Conservation (phyloP, 2,888 invertebrate genomes). For the Aromia moschata region DNA sequence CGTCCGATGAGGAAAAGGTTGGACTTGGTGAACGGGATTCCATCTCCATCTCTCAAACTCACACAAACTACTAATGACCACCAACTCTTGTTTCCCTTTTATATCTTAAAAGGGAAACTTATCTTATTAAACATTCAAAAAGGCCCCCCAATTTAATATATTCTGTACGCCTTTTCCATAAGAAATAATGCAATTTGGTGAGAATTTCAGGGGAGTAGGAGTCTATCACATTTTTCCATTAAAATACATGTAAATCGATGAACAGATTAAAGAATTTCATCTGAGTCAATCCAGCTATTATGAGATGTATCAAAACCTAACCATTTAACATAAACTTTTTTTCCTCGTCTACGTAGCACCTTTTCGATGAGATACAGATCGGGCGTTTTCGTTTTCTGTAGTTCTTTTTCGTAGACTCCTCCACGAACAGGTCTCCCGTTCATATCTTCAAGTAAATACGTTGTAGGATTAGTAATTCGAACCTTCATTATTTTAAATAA, state of each 20-base stretch:
- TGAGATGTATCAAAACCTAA: slow-evolving; percentile 42
- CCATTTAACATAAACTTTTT: slow-evolving; percentile 44
- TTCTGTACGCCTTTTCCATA: too few relatives aligned
- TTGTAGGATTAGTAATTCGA: slow-evolving; percentile 47
- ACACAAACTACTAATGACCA: not conserved
- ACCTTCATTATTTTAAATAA: slow-evolving; percentile 51
- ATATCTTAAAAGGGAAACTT: not conserved
- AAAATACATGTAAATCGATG: not conserved
- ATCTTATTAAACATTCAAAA: too few relatives aligned
- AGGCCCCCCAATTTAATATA: too few relatives aligned
- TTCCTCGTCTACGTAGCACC: not conserved
- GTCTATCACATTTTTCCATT: too few relatives aligned
- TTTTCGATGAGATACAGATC: slow-evolving; percentile 20
- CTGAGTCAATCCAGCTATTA: slow-evolving; percentile 46
- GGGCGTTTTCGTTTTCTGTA: slow-evolving; percentile 38
- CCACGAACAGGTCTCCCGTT: not conserved
- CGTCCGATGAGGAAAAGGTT: not conserved
- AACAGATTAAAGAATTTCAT: not conserved
- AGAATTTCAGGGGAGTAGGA: too few relatives aligned
- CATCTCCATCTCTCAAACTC: too few relatives aligned
- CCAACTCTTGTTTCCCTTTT: not conserved
- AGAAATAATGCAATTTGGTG: too few relatives aligned
- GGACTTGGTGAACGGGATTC: not conserved
- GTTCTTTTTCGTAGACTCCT: slow-evolving; percentile 48
- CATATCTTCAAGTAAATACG: slow-evolving; percentile 48